Percentiles rank a stretch among this genome's conserved stretches.
These are phyloP conservation scores for Ginglymostoma cirratum DNA, from an alignment of 2,113 vertebrate species.

Conservation along the genomic window DNA sequence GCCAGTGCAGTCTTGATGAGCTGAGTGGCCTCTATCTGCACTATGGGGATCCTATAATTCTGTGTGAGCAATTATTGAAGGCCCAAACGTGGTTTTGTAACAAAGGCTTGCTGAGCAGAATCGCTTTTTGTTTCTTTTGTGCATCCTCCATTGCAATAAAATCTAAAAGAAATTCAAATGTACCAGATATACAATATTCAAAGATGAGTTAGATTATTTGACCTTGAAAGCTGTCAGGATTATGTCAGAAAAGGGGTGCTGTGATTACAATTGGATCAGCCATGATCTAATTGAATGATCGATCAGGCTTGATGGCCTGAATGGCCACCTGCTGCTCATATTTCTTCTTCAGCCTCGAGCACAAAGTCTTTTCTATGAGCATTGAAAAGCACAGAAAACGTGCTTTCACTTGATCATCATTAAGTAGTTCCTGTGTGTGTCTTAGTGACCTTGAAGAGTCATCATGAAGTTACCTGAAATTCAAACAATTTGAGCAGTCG, in stretches of 20 bases:
- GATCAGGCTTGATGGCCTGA: no score
- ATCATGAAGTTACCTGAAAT: neutral
- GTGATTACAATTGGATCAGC: no score
- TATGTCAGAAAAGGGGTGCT: no score
- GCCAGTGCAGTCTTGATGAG: no score
- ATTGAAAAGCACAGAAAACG: neutral
- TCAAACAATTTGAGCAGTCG: neutral
- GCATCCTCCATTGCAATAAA: neutral
- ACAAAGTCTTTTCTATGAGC: no score
- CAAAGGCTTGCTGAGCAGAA: neutral
- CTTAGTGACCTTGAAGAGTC: neutral
- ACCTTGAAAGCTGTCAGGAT: no score
- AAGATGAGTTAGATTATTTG: neutral
- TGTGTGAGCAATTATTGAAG: neutral
- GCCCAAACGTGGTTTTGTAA: neutral
- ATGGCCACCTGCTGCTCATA: no score
- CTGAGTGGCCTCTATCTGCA: no score
- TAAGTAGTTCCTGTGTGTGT: neutral
- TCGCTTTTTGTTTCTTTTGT: neutral
- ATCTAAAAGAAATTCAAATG: neutral
- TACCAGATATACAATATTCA: neutral
- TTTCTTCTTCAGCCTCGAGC: no score
- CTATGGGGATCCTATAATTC: no score
- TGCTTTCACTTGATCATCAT: neutral
- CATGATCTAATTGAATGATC: no score